phyloP scores from a whole-genome alignment of 2,113 vertebrate genomes.

The Burhinus bistriatus region DNA sequence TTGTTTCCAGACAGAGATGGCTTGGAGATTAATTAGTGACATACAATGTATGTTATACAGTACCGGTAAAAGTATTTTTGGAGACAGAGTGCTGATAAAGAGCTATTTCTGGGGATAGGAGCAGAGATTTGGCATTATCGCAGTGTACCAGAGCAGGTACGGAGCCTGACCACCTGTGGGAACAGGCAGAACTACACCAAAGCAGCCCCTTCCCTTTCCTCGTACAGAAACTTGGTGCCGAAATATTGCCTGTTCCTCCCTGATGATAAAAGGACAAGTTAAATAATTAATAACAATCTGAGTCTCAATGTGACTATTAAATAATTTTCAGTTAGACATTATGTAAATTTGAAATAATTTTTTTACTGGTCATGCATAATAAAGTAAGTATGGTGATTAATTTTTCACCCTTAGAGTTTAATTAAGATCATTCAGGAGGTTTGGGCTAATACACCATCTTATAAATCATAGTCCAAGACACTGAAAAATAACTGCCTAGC shows the following conservation, averaged over 20 bases:
- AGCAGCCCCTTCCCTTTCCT: background rate
- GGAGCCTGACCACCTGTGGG: background rate
- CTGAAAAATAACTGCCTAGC: conserved; percentile 4
- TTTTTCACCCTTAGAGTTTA: conserved; percentile 63
- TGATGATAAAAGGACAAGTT: background rate
- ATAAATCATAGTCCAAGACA: conserved; percentile 22
- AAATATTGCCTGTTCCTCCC: background rate
- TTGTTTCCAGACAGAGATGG: background rate
- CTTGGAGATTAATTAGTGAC: background rate
- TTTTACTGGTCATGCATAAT: conserved; percentile 40
- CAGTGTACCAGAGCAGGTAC: background rate
- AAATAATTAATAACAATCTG: conserved; percentile 27
- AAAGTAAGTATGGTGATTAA: conserved; percentile 31
- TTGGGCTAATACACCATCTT: background rate
- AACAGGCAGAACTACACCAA: background rate
- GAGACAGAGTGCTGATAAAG: background rate
- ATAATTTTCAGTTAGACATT: conserved; percentile 36
- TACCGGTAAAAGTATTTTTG: background rate
- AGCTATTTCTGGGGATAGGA: background rate
- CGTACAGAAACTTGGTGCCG: background rate
- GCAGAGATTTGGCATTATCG: background rate
- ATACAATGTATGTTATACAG: background rate
- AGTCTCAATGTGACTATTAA: background rate
- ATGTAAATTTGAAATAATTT: conserved; percentile 41
- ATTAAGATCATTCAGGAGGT: conserved; percentile 46